A percentile compares a stretch with the other conserved stretches of the same genome.
These are phyloP conservation scores for Bemisia tabaci DNA, from an alignment of 1,140 invertebrate genomes.

Conservation along the genomic window DNA sequence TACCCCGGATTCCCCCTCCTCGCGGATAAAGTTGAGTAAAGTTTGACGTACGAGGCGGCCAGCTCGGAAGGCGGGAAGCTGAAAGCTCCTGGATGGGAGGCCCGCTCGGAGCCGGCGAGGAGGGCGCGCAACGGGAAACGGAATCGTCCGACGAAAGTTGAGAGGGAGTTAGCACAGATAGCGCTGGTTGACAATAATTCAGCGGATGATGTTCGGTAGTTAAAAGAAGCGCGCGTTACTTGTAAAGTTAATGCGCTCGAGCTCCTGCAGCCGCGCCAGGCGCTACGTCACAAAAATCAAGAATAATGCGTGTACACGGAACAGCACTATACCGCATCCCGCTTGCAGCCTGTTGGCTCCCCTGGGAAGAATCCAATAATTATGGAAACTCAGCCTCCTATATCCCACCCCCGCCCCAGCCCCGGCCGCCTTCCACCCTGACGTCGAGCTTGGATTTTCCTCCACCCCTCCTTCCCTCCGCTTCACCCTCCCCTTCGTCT, in stretches of 20 bases:
- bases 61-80: too few relatives aligned
- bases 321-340: constrained; percentile 13
- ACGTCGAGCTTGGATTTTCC: too few relatives aligned
- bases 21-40: background rate
- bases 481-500: background rate
- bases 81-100: background rate
- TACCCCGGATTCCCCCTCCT: background rate
- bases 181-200: background rate
- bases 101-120: background rate
- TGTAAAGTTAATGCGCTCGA: background rate
- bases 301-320: constrained; percentile 12
- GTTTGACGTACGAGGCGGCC: background rate
- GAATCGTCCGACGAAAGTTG: background rate
- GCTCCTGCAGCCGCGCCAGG: background rate
- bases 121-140: background rate
- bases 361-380: constrained; percentile 11
- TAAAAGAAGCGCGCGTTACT: background rate
- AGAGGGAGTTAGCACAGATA: constrained; percentile 3
- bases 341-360: constrained; percentile 6
- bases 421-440: too few relatives aligned
- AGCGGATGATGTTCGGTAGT: background rate
- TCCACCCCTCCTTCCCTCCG: constrained; percentile 3
- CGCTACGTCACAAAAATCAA: constrained; percentile 11
- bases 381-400: constrained; percentile 8
- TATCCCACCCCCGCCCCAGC: background rate